Conservation (phyloP, 2,113 vertebrate species). For the Leucoraja erinaceus region DNA sequence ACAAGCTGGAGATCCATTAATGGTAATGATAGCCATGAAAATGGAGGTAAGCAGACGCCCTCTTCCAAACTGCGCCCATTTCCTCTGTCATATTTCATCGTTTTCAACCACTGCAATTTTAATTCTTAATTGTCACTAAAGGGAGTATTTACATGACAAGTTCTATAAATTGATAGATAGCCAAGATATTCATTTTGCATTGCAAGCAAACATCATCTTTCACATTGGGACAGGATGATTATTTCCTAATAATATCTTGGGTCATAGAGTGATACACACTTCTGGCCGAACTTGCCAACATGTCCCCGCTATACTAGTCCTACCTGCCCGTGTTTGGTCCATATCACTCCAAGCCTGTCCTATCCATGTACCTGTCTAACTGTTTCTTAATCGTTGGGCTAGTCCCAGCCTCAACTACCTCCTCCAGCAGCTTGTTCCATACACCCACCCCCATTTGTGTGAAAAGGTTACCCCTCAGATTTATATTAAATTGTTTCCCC, state of each 20-base stretch:
- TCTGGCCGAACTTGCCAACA: too few relatives aligned
- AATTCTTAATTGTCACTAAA: neutral
- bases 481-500: too few relatives aligned
- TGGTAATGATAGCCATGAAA: slow-evolving; percentile 99
- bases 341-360: too few relatives aligned
- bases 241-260: neutral
- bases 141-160: neutral
- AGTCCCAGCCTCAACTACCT: too few relatives aligned
- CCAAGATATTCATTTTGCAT: neutral
- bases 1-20: slow-evolving; percentile 72
- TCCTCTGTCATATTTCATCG: neutral
- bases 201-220: neutral
- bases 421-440: too few relatives aligned
- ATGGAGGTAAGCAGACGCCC: slow-evolving; percentile 77
- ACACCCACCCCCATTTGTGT: too few relatives aligned
- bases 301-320: too few relatives aligned
- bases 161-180: neutral
- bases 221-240: neutral
- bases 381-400: too few relatives aligned
- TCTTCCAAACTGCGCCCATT: neutral
- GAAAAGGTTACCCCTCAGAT: too few relatives aligned
- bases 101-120: neutral
- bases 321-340: too few relatives aligned
- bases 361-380: too few relatives aligned
- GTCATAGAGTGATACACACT: neutral